These are phyloP conservation scores for Takifugu ocellatus DNA, from an alignment of 2,797 vertebrate species.

Conservation along the genomic window DNA sequence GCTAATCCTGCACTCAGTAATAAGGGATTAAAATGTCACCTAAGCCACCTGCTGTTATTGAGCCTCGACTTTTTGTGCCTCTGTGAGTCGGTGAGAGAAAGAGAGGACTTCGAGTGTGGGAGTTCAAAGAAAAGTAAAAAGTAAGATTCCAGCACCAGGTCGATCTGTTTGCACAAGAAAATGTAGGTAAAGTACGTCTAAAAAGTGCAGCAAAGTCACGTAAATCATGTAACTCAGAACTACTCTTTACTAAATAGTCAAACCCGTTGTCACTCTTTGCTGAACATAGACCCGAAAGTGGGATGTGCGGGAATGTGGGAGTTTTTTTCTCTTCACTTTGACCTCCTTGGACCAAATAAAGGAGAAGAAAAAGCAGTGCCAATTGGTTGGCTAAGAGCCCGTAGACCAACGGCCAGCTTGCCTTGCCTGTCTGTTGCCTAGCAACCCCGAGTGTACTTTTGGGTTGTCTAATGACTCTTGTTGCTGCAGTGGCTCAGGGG, in stretches of 20 bases:
- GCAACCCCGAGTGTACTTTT: conserved; percentile 77
- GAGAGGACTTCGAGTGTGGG: conserved; percentile 7
- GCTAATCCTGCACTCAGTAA: conserved; percentile 81
- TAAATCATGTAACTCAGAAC: background rate
- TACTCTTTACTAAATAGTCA: conserved; percentile 37
- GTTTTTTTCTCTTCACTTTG: conserved; percentile 46
- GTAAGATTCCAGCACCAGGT: conserved; percentile 30
- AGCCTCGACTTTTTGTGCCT: conserved; percentile 70
- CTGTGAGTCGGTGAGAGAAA: conserved; percentile 35
- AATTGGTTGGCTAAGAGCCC: conserved; percentile 69
- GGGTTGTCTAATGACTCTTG: conserved; percentile 74
- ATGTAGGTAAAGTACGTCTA: conserved; percentile 25
- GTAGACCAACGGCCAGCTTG: conserved; percentile 59
- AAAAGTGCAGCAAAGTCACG: too few species aligned
- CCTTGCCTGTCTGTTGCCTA: conserved; percentile 66
- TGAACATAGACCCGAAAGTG: conserved; percentile 76
- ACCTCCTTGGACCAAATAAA: conserved; percentile 65
- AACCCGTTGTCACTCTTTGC: conserved; percentile 63
- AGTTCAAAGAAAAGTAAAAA: conserved; percentile 42
- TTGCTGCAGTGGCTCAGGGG: conserved; percentile 66
- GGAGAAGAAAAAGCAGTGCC: conserved; percentile 55
- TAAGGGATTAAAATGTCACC: conserved; percentile 83
- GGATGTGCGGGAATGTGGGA: conserved; percentile 65
- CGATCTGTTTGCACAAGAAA: conserved; percentile 31
- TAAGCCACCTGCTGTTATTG: conserved; percentile 81